Base-by-base conservation (phyloP, 1,140 invertebrate genomes). In the Probaryconus sp. region DNA sequence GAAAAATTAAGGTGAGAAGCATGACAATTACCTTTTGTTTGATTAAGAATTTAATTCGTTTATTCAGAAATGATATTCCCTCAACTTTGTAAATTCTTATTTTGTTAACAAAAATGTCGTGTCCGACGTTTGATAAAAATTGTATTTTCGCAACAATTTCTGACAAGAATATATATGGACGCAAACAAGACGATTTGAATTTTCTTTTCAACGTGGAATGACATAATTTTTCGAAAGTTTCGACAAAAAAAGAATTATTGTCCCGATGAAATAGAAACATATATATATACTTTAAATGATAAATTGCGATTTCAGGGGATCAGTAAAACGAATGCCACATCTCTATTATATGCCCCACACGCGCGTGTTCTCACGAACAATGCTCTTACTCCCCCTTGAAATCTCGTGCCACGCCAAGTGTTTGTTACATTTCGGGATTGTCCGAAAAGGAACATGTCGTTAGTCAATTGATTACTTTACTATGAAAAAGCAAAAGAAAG, bases 281-380 rank as follows among this genome's bases (percentile, higher is more conserved):
- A 45, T n/a, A n/a, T 31, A 37, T 55, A 51, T 33, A 64, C 58
- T 64, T 64, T 35, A 14, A 64, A 64, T 72, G 68, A 64, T 60
- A 72, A 64, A 68, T 75, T 65, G 37, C 9, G 17, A 51, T 53
- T 45, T 55, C 30, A 40, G 45, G 53, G 58, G 64, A 60, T 58
- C 43, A n/a, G 30, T 33, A 45, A 48, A 60, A 30, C 40, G 55
- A 61, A 50, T 11, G 31, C 40, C 60, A 61, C 55, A 24, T 61
- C 63, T 73, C 58, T 51, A 74, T 74, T 74, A 68, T 68, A 51
- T 51, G 56, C 71, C 63, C 56, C 56, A 42, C 71, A 74, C 71
- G 48, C 63, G 63, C 63, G 50, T 58, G 37, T 38, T 63, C 56
- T 55, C 56, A 28, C 63, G 31, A 72, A 65, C 51, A 72, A 60